Evolutionary conservation across 2,113 vertebrate genomes (phyloP).

Genomic region (Aix galericulata): DNA sequence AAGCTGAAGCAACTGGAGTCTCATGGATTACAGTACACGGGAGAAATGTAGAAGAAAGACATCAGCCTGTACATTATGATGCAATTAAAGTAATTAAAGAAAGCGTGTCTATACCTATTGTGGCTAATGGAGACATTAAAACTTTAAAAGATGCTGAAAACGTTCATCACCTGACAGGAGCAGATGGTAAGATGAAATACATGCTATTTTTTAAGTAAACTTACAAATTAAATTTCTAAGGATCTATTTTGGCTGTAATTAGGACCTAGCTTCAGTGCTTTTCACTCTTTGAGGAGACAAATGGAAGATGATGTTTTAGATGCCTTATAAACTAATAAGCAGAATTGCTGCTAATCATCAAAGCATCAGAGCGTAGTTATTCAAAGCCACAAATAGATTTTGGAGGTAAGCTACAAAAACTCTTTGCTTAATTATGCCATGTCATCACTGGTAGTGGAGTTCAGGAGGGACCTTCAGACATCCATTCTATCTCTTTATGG

Average conservation of each 20-base stretch:
- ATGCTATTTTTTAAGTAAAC: background rate
- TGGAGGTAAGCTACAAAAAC: background rate
- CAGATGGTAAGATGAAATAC: conserved; percentile 84
- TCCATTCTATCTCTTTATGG: background rate
- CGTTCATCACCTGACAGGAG: conserved; percentile 83
- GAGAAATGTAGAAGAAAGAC: conserved; percentile 89
- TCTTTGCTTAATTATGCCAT: background rate
- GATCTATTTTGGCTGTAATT: background rate
- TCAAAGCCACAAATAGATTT: conserved; percentile 23
- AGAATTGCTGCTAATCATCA: background rate
- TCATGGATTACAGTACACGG: conserved; percentile 98
- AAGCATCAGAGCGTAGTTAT: background rate
- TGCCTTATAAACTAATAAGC: background rate
- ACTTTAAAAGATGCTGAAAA: conserved; percentile 87
- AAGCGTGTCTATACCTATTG: conserved; percentile 87
- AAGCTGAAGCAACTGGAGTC: conserved; percentile 90
- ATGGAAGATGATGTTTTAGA: background rate
- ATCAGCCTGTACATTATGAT: conserved; percentile 94
- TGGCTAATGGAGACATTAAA: conserved; percentile 95
- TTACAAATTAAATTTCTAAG: background rate
- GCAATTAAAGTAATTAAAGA: conserved; percentile 94
- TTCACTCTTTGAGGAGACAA: background rate
- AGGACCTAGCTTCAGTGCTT: background rate
- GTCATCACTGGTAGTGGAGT: background rate
- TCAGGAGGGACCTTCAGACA: background rate